phyloP scores from a whole-genome alignment of 2,113 vertebrate genomes.

The Plestiodon gilberti region DNA sequence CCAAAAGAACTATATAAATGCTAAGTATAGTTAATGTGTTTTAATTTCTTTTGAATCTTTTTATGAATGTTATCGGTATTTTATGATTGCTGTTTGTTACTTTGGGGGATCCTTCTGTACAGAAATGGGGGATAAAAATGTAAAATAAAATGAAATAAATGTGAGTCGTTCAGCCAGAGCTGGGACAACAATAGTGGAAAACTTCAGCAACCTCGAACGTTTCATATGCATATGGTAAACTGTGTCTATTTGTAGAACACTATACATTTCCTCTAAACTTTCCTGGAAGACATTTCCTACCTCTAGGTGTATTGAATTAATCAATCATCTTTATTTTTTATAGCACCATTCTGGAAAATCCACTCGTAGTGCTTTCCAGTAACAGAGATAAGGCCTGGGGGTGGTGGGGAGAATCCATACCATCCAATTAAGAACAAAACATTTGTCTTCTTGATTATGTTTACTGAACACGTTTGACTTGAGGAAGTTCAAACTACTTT shows the following conservation, averaged over 20 bases:
- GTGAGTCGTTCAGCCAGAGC: not conserved
- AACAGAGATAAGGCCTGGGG: slow-evolving; percentile 68
- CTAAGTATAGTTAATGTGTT: slow-evolving; percentile 17
- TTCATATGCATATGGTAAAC: not conserved
- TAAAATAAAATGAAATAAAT: slow-evolving; percentile 15
- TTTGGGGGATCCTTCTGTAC: not conserved
- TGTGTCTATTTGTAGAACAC: slow-evolving; percentile 30
- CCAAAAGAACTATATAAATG: not conserved
- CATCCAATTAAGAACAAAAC: slow-evolving; percentile 70
- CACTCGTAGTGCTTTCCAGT: slow-evolving; percentile 71
- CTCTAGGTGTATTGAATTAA: slow-evolving; percentile 66
- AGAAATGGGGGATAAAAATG: not conserved
- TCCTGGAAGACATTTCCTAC: slow-evolving; percentile 60
- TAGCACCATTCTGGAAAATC: slow-evolving; percentile 74
- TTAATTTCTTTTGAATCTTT: slow-evolving; percentile 11
- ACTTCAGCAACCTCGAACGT: not conserved
- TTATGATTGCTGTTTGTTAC: not conserved
- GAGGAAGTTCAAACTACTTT: slow-evolving; percentile 34
- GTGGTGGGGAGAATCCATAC: slow-evolving; percentile 70
- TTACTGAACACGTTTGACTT: slow-evolving; percentile 46
- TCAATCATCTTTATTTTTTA: slow-evolving; percentile 78
- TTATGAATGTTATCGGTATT: not conserved
- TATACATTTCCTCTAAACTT: slow-evolving; percentile 58
- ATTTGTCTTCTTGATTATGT: slow-evolving; percentile 68
- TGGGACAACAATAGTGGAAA: not conserved